A percentile compares a stretch with the other conserved stretches of the same genome.
Conservation (phyloP, 23 tunicate species). For the Corella eumyota region DNA sequence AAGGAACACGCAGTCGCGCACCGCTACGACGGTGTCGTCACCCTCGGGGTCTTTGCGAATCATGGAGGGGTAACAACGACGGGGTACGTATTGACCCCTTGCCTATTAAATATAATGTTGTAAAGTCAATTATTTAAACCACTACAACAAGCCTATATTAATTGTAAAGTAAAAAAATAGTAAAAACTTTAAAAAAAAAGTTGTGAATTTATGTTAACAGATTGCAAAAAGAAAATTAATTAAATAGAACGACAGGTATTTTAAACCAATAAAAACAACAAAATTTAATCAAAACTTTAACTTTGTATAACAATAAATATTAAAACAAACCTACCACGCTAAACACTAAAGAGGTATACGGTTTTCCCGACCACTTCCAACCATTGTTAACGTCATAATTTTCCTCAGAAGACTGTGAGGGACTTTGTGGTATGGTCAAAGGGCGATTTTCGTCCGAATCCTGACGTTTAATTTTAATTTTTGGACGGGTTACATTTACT, state of each 20-base stretch:
- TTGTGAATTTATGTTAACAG: no score
- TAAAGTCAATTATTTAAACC: not conserved
- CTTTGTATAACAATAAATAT: not conserved
- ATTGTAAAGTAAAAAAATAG: no score
- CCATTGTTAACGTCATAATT: conserved; percentile 18
- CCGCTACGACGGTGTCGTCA: conserved; percentile 28
- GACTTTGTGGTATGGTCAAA: not conserved
- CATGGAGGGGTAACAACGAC: conserved; percentile 76
- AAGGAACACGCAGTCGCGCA: conserved; percentile 72
- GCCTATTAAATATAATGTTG: conserved; percentile 19
- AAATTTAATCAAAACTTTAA: no score
- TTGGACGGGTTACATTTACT: no score
- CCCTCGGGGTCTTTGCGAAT: conserved; percentile 22
- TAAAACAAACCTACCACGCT: conserved; percentile 34
- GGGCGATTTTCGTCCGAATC: conserved; percentile 26
- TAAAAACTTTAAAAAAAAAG: no score
- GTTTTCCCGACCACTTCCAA: conserved; percentile 72
- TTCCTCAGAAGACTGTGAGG: not conserved
- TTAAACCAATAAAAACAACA: no score
- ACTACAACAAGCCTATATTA: no score
- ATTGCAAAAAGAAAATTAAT: no score
- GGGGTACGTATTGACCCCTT: conserved; percentile 36
- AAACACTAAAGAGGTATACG: conserved; percentile 43
- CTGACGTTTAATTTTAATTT: not conserved
- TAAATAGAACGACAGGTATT: no score